Evolutionary conservation across 2,888 invertebrate species (phyloP), one percentile per base, ranked within the genome.

Genomic region (Drosophila eohydei): DNA sequence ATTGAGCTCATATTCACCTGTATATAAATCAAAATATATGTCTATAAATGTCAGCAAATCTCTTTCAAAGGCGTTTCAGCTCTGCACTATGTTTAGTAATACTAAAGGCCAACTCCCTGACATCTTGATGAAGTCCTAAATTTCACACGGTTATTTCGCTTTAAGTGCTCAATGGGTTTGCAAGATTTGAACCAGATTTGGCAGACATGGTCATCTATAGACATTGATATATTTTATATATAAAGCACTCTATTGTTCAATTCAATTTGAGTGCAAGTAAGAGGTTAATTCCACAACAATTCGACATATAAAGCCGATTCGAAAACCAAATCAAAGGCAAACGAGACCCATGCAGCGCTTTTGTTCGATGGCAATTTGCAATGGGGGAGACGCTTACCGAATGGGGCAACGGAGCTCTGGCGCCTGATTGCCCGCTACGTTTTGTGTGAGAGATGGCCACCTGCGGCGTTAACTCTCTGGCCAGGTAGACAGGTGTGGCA

Each of bases 401-500:
- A 21, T n/a, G 34, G 14, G 34, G 14, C 28, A 28, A 16, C n/a
- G 4, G 41, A 64, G 40, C 6, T 11, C 48, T 14, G 36, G 43
- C 21, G 21, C 2, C n/a, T 14, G 34, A 14, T 8, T 38, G 26
- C 14, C 7, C 30, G 50, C 32, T 16, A n/a, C 40, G n/a, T 26
- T 38, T 16, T 14, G 50, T 16, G 50, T 50, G 50, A 32, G 65
- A 12, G 36, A 36, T 26, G 69, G 8, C 58, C 60, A 50, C 80
- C 77, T 50, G 62, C 46, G 59, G 74, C 56, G 75, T 46, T 50
- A 55, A 52, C 56, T 64, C 59, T 64, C 63, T 9, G 48, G 28
- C 8, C 36, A 44, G 38, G 7, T 40, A 12, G 71, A 41, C 81
- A 84, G 84, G 89, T 84, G 89, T 74, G 84, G 72, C 72, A 78